phyloP scores from a whole-genome alignment of 64 coral and sea anemone genomes.

The Pocillopora damicornis region DNA sequence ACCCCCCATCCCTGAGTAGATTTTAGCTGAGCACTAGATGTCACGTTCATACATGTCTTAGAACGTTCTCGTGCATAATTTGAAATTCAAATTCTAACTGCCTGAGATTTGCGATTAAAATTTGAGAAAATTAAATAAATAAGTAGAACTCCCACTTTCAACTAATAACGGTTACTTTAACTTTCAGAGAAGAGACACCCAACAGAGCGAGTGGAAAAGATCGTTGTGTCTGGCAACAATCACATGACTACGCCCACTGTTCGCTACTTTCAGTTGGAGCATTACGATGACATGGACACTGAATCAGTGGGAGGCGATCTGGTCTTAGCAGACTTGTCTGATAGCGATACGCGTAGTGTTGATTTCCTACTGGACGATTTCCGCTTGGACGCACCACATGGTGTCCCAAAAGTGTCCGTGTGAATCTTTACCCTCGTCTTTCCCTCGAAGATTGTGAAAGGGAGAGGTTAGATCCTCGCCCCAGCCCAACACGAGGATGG shows the following conservation, averaged over 20 bases:
- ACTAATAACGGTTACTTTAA: neutral
- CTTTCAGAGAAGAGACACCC: constrained; percentile 12
- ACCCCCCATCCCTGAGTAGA: too few relatives aligned
- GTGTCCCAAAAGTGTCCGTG: constrained; percentile 26
- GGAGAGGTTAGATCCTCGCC: too few relatives aligned
- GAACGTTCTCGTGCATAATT: too few relatives aligned
- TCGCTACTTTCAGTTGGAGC: constrained; percentile 2
- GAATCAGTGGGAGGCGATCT: constrained; percentile 11
- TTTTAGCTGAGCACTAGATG: too few relatives aligned
- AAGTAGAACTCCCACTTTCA: neutral
- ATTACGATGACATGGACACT: constrained; percentile 5
- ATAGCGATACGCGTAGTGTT: constrained; percentile 28
- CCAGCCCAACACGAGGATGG: too few relatives aligned
- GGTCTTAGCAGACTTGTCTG: constrained; percentile 36
- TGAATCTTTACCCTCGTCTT: neutral
- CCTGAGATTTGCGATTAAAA: too few relatives aligned
- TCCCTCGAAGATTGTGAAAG: too few relatives aligned
- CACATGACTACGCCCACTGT: neutral
- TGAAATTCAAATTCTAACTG: too few relatives aligned
- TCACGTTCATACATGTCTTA: too few relatives aligned
- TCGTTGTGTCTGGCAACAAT: neutral
- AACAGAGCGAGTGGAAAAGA: constrained; percentile 22
- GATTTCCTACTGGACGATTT: constrained; percentile 30
- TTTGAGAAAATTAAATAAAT: too few relatives aligned
- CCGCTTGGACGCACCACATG: neutral